phyloP scores from a whole-genome alignment of 2,888 invertebrate species.

The Mimas tiliae region DNA sequence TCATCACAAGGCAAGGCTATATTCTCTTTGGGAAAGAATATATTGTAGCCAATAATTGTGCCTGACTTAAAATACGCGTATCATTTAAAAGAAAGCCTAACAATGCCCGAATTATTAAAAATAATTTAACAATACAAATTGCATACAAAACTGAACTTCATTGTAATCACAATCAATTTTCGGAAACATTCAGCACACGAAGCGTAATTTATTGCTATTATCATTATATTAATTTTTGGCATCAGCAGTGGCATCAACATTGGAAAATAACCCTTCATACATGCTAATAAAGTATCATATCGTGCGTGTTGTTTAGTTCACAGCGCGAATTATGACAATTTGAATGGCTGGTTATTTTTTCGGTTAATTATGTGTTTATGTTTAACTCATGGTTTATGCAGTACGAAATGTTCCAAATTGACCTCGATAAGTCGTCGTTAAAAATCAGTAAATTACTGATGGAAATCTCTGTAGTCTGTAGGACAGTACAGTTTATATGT shows the following conservation, averaged over 20 bases:
- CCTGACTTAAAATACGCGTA: not conserved
- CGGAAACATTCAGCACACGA: constrained; percentile 8
- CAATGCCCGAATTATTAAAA: not conserved
- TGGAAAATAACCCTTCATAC: not conserved
- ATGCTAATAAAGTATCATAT: not conserved
- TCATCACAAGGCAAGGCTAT: no score
- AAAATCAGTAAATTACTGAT: not conserved
- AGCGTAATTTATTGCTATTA: constrained; percentile 23
- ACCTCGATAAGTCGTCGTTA: no score
- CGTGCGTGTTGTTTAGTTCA: not conserved
- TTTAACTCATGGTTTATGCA: not conserved
- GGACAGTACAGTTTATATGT: no score
- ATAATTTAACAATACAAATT: constrained; percentile 15
- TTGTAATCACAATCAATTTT: constrained; percentile 19
- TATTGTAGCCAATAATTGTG: no score
- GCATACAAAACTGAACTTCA: constrained; percentile 3
- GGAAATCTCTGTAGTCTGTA: not conserved
- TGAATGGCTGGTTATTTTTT: constrained; percentile 1
- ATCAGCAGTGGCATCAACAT: not conserved
- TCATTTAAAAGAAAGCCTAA: not conserved
- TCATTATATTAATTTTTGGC: constrained; percentile 20
- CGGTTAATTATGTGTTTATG: constrained; percentile 20
- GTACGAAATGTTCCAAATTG: not conserved
- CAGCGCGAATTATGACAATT: constrained; percentile 3
- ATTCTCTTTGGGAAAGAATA: no score